Evolutionary conservation across 2,113 vertebrate species (phyloP), one percentile per base, ranked within the genome.

Genomic region (Nettapus auritus): DNA sequence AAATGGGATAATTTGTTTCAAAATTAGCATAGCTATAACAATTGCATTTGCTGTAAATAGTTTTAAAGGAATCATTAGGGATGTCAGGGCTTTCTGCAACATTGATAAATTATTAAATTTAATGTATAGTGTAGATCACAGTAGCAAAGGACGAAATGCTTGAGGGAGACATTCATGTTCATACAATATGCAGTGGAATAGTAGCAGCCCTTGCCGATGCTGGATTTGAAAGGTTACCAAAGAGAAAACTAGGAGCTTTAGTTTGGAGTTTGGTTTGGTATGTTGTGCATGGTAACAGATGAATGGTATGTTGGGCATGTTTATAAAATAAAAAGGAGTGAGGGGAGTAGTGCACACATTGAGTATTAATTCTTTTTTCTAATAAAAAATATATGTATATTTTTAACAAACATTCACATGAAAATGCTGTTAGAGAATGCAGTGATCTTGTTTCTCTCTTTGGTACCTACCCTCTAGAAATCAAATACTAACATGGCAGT

Each of bases 61-160:
- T 89, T 97, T 88, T 90, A 89, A 42, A 75, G 68, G 68, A 95
- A 82, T 77, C 78, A 40, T 87, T 91, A 91, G 78, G 95, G 44
- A 90, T 87, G 69, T 69, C 74, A 83, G 13, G 42, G n/a, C n/a
- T 88, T 68, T 94, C 55, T 64, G 46, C 74, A 93, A 15, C 34
- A 60, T 17, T 71, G 59, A 36, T 94, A 80, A 95, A 80, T 90
- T 88, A 91, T 76, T 88, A 91, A 82, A 76, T 92, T 31, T 59
- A 71, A 38, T 46, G 4, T 90, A 7, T 88, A 67, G 34, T 38
- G 7, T 87, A 75, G 40, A 82, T 75, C 50, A 81, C 23, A 52
- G 19, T 94, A 92, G 42, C 42, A 87, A 88, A 83, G 34, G 42
- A 7, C 59, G 56, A 93, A 94, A 74, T 95, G 40, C 62, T 63